Conservation (phyloP, 2,888 invertebrate species). For the Andrena trimmerana region DNA sequence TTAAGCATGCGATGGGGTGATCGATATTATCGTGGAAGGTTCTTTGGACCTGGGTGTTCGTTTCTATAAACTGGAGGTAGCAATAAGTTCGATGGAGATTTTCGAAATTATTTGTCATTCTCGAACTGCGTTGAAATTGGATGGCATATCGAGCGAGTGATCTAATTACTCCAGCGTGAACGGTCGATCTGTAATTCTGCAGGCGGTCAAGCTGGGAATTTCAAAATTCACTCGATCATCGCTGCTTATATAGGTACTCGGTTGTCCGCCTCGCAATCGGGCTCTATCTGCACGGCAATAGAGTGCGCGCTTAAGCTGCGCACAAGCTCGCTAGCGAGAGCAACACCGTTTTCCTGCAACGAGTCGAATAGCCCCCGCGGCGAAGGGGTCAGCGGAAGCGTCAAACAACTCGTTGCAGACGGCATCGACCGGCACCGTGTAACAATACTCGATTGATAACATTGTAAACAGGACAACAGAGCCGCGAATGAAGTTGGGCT, state of each 20-base stretch:
- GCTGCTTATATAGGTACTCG: slow-evolving; percentile 14
- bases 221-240: slow-evolving; percentile 3
- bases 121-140: not conserved
- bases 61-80: not conserved
- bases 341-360: slow-evolving; percentile 66
- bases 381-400: slow-evolving; percentile 63
- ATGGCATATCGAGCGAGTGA: not conserved
- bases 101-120: no score
- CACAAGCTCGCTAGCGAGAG: slow-evolving; percentile 45
- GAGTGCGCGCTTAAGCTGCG: slow-evolving; percentile 62
- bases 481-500: not conserved
- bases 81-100: not conserved
- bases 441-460: slow-evolving; percentile 56
- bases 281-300: slow-evolving; percentile 47
- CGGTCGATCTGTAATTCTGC: not conserved
- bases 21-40: slow-evolving; percentile 6
- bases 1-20: slow-evolving; percentile 19
- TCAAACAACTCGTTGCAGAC: slow-evolving; percentile 57
- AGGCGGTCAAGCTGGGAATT: not conserved
- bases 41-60: not conserved
- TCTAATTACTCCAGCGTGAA: not conserved
- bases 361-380: slow-evolving; percentile 37
- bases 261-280: slow-evolving; percentile 39
- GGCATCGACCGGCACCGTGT: slow-evolving; percentile 17
- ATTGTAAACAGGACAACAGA: slow-evolving; percentile 33